Base-by-base conservation (phyloP, 2,888 invertebrate species). In the Sarcophaga variegata region DNA sequence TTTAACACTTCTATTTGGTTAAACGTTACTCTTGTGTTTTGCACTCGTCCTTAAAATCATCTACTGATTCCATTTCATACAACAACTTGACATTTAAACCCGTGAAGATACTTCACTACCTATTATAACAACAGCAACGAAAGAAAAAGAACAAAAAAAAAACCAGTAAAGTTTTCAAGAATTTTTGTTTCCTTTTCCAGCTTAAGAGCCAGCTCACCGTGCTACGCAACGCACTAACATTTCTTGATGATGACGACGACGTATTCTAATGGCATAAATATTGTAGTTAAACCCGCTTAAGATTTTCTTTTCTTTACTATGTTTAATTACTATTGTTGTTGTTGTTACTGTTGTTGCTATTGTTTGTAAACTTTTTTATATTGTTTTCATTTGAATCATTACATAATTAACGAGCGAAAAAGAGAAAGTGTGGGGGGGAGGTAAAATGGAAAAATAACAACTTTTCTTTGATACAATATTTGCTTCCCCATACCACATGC, bases 381-480 rank as follows among this genome's bases (percentile, higher is more conserved):
- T 79, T 81, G 78, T 85, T 81, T 81, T 78, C 69, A 60, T 85
- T 78, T 81, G 77, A 81, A 78, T 85, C 78, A 85, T 85, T 85
- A 85, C 75, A 79, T 59, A 85, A 81, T 85, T 85, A 54, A 54
- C 3, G 14, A 54, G 54, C 1, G 22, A n/a, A 37, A 64, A 37
- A 60, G 25, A 47, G 37, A 37, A 37, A 37, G 8, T 37, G 0
- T 8, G 2, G 37, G 37, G 10, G 6, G 6, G 37, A 1, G 6
- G 37, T 27, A 37, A 37, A 37, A 10, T 37, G 37, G 54, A 5
- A 17, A 17, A 54, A 54, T 4, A 12, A 54, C 14, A 54, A 49
- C 49, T 49, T 14, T 49, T 14, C 4, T 14, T 14, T 27, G 27
- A 5, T 27, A 27, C 27, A 27, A 27, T 27, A 27, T 11, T 49